phyloP scores from a whole-genome alignment of 2,888 invertebrate species.

The Trilocha varians region DNA sequence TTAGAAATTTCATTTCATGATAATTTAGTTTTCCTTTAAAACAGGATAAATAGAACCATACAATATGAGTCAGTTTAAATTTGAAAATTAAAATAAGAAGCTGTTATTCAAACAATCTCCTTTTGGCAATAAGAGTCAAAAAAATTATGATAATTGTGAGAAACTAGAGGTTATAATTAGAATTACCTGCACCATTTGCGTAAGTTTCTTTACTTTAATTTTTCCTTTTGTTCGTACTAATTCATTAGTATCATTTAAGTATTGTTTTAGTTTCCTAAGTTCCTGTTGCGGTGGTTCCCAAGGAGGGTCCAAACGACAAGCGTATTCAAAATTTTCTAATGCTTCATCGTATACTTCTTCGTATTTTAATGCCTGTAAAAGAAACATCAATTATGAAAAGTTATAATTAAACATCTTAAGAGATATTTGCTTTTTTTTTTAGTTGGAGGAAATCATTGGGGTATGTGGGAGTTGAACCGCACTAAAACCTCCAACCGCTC shows the following conservation, averaged over 20 bases:
- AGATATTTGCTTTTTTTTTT: background rate
- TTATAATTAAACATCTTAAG: background rate
- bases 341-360: conserved; percentile 83
- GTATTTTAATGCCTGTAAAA: conserved; percentile 79
- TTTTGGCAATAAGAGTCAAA: no score
- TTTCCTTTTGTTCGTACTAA: conserved; percentile 79
- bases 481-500: no score
- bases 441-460: no score
- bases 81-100: no score
- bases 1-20: background rate
- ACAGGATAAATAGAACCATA: no score
- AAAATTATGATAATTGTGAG: no score
- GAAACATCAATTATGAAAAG: background rate
- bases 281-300: conserved; percentile 81
- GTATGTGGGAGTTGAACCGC: no score
- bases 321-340: conserved; percentile 78
- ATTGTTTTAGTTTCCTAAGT: conserved; percentile 75
- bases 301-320: conserved; percentile 80
- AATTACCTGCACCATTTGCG: conserved; percentile 75
- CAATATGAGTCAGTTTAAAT: no score
- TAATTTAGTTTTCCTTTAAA: background rate
- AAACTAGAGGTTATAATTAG: background rate
- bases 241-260: conserved; percentile 76
- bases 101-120: no score
- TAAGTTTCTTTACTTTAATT: conserved; percentile 80